These are phyloP conservation scores for Acleris laterana DNA, from an alignment of 2,888 invertebrate species.

Conservation along the genomic window DNA sequence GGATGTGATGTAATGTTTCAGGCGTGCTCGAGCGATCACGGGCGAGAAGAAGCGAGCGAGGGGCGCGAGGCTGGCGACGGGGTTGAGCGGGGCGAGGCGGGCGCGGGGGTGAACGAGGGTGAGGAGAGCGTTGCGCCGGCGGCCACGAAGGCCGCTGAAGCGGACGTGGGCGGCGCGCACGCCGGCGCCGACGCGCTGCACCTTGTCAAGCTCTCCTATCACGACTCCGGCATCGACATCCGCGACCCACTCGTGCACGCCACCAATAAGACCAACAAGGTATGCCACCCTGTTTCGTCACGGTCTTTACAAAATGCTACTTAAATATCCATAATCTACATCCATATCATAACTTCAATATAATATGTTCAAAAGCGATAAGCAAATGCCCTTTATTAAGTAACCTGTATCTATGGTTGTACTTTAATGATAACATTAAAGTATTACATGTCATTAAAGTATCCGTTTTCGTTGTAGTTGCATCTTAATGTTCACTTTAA, in stretches of 20 bases:
- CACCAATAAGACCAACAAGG: conserved; percentile 87
- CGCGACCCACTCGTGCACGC: conserved; percentile 89
- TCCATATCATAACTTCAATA: too few species aligned
- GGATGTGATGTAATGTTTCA: conserved; percentile 40
- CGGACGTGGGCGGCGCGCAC: conserved; percentile 80
- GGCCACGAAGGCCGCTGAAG: conserved; percentile 44
- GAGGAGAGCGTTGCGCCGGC: conserved; percentile 73
- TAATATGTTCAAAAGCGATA: too few species aligned
- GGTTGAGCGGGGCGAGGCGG: conserved; percentile 52
- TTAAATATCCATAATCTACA: too few species aligned
- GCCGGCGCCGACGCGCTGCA: conserved; percentile 75
- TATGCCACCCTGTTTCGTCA: conserved; percentile 46
- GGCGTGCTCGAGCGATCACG: conserved; percentile 63
- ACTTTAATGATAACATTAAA: too few species aligned
- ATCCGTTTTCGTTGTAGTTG: too few species aligned
- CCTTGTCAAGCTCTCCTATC: conserved; percentile 92
- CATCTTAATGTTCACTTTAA: too few species aligned
- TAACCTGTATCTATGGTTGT: too few species aligned
- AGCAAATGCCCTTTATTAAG: too few species aligned
- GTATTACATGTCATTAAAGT: too few species aligned
- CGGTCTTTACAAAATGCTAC: too few species aligned
- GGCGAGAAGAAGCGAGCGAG: conserved; percentile 46
- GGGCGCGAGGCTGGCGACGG: neutral
- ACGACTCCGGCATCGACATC: conserved; percentile 95
- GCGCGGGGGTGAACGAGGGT: conserved; percentile 36